Conservation (phyloP, 2,888 invertebrate genomes). For the Leucania comma region DNA sequence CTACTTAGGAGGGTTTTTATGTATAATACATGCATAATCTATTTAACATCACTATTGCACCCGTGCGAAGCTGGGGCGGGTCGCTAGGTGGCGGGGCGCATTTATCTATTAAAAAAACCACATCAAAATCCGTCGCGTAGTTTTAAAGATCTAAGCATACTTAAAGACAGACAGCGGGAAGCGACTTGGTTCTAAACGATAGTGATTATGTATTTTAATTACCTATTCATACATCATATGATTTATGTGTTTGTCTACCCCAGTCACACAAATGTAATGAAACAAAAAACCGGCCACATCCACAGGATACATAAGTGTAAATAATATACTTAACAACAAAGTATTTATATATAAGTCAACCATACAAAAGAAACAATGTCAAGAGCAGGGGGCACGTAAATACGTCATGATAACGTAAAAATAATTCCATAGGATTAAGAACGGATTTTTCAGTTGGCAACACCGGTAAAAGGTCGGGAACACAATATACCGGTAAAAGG, state of each 20-base stretch:
- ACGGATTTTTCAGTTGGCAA: slow-evolving; percentile 19
- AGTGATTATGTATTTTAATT: too few species aligned
- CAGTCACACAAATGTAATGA: not conserved
- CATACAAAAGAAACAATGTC: slow-evolving; percentile 41
- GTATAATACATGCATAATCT: too few species aligned
- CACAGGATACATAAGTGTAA: not conserved
- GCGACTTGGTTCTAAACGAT: too few species aligned
- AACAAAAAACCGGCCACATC: slow-evolving; percentile 15
- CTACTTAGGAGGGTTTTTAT: too few species aligned
- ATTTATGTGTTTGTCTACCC: not conserved
- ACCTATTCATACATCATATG: too few species aligned
- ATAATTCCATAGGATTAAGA: slow-evolving; percentile 28
- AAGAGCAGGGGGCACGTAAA: slow-evolving; percentile 26
- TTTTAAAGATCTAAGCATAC: too few species aligned
- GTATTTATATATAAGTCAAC: not conserved
- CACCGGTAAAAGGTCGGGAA: not conserved
- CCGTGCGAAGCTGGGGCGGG: too few species aligned
- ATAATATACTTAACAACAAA: not conserved
- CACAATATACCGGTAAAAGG: not conserved
- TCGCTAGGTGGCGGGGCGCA: too few species aligned
- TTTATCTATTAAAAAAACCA: too few species aligned
- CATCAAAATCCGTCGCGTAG: too few species aligned
- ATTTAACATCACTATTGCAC: too few species aligned
- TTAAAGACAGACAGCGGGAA: too few species aligned
- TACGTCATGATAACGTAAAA: slow-evolving; percentile 31